Conservation (phyloP, 2,797 vertebrate species). For the Gymnocypris eckloni region DNA sequence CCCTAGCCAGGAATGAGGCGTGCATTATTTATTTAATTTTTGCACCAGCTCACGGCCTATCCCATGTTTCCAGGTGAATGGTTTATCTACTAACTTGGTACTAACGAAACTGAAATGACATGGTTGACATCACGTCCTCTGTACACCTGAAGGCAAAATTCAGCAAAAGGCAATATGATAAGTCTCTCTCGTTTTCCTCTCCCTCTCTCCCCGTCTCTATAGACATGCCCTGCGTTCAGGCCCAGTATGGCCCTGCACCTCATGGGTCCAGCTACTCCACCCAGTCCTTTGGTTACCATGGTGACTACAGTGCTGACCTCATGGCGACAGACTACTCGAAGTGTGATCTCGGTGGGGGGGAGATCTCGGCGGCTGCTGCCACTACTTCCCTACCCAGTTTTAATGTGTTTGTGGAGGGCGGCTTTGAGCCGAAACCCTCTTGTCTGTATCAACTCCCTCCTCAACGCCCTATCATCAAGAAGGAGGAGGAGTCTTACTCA, state of each 20-base stretch:
- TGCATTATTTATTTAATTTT: background rate
- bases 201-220: conserved; percentile 51
- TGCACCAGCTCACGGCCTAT: conserved; percentile 40
- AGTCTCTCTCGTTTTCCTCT: conserved; percentile 45
- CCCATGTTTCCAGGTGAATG: conserved; percentile 36
- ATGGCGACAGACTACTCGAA: conserved; percentile 95
- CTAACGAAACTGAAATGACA: conserved; percentile 40
- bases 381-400: conserved; percentile 98
- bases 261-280: conserved; percentile 92
- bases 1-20: conserved; percentile 3
- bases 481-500: conserved; percentile 91
- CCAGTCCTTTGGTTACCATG: conserved; percentile 91
- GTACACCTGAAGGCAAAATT: background rate
- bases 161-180: conserved; percentile 14
- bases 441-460: conserved; percentile 97
- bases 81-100: conserved; percentile 51
- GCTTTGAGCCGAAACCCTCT: conserved; percentile 96
- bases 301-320: conserved; percentile 91
- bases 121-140: conserved; percentile 16
- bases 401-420: conserved; percentile 96
- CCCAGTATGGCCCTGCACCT: conserved; percentile 94
- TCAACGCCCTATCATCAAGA: conserved; percentile 89
- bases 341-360: conserved; percentile 88
- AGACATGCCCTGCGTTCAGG: conserved; percentile 99
- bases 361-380: conserved; percentile 91